Base-by-base conservation (phyloP, 2,113 vertebrate species). In the Puffinus mauretanicus region DNA sequence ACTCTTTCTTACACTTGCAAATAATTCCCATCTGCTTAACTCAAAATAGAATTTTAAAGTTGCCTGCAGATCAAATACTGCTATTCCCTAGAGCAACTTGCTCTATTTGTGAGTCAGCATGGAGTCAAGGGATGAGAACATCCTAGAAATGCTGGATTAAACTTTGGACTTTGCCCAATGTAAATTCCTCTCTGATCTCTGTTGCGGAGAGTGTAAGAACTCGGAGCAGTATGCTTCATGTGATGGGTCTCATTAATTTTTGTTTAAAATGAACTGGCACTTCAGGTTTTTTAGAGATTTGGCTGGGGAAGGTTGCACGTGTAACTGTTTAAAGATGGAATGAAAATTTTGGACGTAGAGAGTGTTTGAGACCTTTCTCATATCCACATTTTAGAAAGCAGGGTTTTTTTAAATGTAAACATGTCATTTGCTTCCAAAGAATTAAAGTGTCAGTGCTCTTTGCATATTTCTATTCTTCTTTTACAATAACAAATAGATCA, bases 221-320 rank as follows among this genome's bases (percentile, higher is more conserved):
- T 49, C 9, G 1, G 25, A 27, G 49, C 18, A 4, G 16, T 25
- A 3, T 30, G 5, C 4, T 38, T 38, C 26, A 0, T 29, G n/a
- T 2, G 6, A 2, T 36, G 47, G 25, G 10, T 38, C 20, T 72
- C 5, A 5, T 62, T 40, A 8, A 34, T 32, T 60, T 61, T 20
- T 29, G n/a, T 77, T 89, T 2, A 47, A 64, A 75, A 24, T 6
- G 9, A 82, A 22, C 27, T 16, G 21, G 14, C 16, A 9, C 15
- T 21, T 61, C 11, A 46, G 11, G 3, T 12, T 52, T 52, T 42
- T 47, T 29, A 6, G 57, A 9, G 46, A 0, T 69, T 38, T 80
- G 8, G 6, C 49, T 26, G 34, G 49, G 75, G 47, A 42, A 60
- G 16, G 16, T 21, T 57, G 21, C 7, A 30, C 0, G 0, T 46